These are phyloP conservation scores for Melieria omissa DNA, from an alignment of 2,888 invertebrate genomes.

Conservation along the genomic window DNA sequence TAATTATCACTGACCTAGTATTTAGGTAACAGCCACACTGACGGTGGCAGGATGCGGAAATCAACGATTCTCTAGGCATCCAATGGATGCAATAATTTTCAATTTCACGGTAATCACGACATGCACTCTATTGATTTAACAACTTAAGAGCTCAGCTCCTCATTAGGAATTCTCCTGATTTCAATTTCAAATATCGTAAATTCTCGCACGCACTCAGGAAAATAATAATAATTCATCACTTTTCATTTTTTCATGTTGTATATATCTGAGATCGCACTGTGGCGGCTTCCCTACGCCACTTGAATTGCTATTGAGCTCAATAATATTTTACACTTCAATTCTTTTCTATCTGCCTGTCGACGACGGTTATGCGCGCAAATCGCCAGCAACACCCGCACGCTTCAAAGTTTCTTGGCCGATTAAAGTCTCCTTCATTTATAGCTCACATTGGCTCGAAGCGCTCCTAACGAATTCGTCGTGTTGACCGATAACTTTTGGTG, in stretches of 20 bases:
- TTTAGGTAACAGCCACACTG: background rate
- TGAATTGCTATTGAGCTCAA: background rate
- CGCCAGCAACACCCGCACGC: constrained; percentile 60
- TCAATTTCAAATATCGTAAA: no score
- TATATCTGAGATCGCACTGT: background rate
- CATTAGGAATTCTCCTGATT: background rate
- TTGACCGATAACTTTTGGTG: background rate
- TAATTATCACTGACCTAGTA: constrained; percentile 26
- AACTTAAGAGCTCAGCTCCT: constrained; percentile 26
- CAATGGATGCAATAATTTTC: constrained; percentile 33
- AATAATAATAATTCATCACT: background rate
- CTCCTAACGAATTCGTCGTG: constrained; percentile 40
- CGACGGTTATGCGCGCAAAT: constrained; percentile 54
- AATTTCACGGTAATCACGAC: constrained; percentile 33
- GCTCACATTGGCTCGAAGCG: background rate
- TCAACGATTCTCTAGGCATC: constrained; percentile 12
- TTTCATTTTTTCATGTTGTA: background rate
- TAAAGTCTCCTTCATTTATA: constrained; percentile 46
- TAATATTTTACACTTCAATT: constrained; percentile 15
- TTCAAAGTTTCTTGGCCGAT: constrained; percentile 63
- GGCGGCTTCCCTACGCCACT: background rate
- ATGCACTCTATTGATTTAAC: constrained; percentile 43
- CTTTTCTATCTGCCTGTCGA: constrained; percentile 31
- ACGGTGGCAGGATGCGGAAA: background rate
- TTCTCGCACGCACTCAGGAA: no score